These are phyloP conservation scores for Callimico goeldii DNA, from an alignment of 2,797 vertebrate genomes.

Conservation along the genomic window DNA sequence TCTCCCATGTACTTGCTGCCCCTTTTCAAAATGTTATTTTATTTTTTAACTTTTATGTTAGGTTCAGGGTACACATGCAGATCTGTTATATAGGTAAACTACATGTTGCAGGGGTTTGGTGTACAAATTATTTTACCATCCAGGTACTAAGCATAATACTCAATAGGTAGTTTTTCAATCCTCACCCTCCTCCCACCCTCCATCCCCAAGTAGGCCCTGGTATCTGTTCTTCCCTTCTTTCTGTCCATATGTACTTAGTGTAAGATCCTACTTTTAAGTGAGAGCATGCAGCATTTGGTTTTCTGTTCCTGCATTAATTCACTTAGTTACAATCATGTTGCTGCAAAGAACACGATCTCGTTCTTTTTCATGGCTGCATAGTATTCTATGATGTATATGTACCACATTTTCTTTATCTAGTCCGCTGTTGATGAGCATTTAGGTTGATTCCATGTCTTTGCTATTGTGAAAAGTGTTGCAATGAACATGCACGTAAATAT, in stretches of 20 bases:
- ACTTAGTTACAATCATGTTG: neutral
- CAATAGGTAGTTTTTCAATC: neutral
- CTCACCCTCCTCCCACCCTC: neutral
- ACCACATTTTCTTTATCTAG: neutral
- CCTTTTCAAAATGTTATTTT: neutral
- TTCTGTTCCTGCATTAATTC: neutral
- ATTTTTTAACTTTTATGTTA: too few relatives aligned
- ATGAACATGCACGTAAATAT: rapidly evolving
- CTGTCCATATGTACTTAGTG: neutral
- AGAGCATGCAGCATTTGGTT: neutral
- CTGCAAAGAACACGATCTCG: rapidly evolving
- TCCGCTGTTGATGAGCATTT: neutral
- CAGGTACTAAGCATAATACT: neutral
- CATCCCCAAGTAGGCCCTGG: neutral
- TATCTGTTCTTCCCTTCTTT: neutral
- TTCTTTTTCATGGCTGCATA: neutral
- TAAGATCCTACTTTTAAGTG: neutral
- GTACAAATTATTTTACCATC: neutral
- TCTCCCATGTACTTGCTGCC: neutral
- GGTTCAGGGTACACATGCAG: too few relatives aligned
- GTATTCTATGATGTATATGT: neutral
- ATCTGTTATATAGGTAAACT: too few relatives aligned
- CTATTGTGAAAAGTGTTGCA: neutral
- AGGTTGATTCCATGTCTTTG: neutral
- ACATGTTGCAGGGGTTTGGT: too few relatives aligned